Percentiles rank a stretch among this genome's conserved stretches.
Conservation (phyloP, 2,888 invertebrate genomes). For the Drosophila anomalipes region DNA sequence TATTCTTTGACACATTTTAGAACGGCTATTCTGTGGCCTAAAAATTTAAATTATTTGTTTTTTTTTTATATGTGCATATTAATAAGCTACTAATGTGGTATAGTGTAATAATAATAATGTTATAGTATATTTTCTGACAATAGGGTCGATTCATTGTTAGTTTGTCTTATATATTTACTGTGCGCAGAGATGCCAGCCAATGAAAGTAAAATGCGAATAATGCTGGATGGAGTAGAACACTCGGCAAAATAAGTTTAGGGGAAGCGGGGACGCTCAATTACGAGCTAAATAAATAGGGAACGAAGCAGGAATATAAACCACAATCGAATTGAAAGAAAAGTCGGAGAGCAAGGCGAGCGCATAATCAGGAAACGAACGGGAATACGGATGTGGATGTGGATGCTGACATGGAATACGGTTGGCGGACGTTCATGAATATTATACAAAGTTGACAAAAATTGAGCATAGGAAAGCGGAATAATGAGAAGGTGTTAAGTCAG, state of each 20-base stretch:
- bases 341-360: constrained; percentile 23
- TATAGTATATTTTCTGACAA: too few species aligned
- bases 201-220: constrained; percentile 50
- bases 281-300: constrained; percentile 64
- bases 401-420: constrained; percentile 6
- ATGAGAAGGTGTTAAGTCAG: constrained; percentile 55
- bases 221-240: constrained; percentile 4
- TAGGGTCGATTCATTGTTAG: neutral
- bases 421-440: constrained; percentile 67
- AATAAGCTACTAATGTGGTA: neutral
- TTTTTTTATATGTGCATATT: neutral
- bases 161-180: neutral
- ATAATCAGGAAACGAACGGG: constrained; percentile 24
- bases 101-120: too few species aligned
- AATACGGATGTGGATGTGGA: constrained; percentile 8
- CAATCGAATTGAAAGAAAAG: constrained; percentile 19
- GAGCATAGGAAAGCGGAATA: constrained; percentile 57
- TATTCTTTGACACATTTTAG: neutral
- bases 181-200: neutral
- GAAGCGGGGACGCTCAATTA: constrained; percentile 49
- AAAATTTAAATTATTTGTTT: neutral
- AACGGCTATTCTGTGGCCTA: neutral
- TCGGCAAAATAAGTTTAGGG: neutral
- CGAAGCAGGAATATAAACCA: constrained; percentile 38
- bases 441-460: constrained; percentile 77